Evolutionary conservation across 2,888 invertebrate genomes (phyloP).

Genomic region (Dione vanillae): DNA sequence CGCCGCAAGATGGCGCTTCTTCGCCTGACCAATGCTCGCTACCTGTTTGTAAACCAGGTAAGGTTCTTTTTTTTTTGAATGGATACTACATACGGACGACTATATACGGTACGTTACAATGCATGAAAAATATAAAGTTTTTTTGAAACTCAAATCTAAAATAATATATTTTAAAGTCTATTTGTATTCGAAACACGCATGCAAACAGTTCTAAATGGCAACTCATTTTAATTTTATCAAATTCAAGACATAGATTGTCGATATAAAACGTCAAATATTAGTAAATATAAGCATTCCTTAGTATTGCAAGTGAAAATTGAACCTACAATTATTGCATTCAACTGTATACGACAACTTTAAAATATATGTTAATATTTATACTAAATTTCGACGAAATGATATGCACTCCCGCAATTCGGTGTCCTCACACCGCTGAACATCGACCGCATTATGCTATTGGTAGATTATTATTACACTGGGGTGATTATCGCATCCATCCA

Average conservation of each 20-base stretch:
- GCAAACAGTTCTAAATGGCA: no score
- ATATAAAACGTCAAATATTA: neutral
- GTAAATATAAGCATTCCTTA: neutral
- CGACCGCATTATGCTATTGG: constrained; percentile 8
- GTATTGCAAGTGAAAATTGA: neutral
- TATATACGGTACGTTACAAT: no score
- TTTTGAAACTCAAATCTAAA: no score
- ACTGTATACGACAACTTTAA: neutral
- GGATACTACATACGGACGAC: no score
- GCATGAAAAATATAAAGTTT: no score
- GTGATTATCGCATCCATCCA: neutral
- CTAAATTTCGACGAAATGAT: neutral
- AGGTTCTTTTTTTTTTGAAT: no score
- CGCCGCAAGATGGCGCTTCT: constrained; percentile 92
- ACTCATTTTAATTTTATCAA: no score
- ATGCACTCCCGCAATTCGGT: neutral
- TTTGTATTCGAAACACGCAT: no score
- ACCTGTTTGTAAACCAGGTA: constrained; percentile 92
- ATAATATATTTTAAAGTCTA: no score
- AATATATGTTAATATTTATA: neutral
- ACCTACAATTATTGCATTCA: neutral
- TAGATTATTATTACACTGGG: neutral
- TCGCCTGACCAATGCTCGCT: constrained; percentile 96
- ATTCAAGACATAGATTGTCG: no score
- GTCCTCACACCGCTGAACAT: constrained; percentile 13